Evolutionary conservation across 2,797 vertebrate species (phyloP).

Genomic region (Columba guinea): DNA sequence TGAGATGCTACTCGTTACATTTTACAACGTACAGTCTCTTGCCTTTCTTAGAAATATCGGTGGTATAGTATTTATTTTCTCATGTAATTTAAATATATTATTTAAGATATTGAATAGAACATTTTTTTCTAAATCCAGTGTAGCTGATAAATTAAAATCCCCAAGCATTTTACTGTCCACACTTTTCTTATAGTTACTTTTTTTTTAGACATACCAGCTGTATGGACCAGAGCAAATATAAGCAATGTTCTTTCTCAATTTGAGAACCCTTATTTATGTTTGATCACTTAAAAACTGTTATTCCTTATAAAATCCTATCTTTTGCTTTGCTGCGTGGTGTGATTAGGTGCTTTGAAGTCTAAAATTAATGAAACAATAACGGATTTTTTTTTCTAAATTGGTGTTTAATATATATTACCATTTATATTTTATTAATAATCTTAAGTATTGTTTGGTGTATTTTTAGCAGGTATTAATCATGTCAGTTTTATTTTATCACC

Average conservation of each 20-base stretch:
- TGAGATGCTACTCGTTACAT: not conserved
- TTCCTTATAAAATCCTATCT: not conserved
- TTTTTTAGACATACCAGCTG: not conserved
- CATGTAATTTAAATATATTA: not conserved
- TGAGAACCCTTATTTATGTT: not conserved
- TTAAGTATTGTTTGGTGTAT: not conserved
- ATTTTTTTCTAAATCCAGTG: not conserved
- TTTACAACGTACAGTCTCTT: not conserved
- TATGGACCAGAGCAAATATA: not conserved
- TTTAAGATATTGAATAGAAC: not conserved
- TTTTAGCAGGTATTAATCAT: not conserved
- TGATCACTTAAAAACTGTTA: not conserved
- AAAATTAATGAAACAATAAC: not conserved
- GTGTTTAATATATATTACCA: not conserved
- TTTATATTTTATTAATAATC: not conserved
- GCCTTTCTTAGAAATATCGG: not conserved
- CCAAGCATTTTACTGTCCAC: not conserved
- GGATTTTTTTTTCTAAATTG: not conserved
- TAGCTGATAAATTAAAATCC: not conserved
- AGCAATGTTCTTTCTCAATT: not conserved
- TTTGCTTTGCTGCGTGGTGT: not conserved
- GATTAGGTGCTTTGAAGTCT: not conserved
- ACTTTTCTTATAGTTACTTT: not conserved
- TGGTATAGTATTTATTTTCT: not conserved
- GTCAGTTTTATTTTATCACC: not conserved